These are phyloP conservation scores for Pogonomyrmex barbatus DNA, from an alignment of 1,140 invertebrate genomes.

Conservation along the genomic window DNA sequence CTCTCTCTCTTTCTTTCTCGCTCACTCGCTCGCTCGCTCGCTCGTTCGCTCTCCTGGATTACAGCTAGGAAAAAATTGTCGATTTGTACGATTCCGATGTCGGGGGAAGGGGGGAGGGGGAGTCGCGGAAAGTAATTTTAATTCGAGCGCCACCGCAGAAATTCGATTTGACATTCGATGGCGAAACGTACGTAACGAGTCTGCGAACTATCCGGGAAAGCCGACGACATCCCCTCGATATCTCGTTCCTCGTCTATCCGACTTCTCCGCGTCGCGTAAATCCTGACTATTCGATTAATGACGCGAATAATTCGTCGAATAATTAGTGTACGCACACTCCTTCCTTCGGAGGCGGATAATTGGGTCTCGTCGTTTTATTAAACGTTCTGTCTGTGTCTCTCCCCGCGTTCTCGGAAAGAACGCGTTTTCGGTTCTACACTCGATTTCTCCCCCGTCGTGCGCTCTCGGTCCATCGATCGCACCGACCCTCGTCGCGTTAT, in stretches of 20 bases:
- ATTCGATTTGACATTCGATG: constrained; percentile 75
- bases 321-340: constrained; percentile 64
- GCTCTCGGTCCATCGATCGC: constrained; percentile 39
- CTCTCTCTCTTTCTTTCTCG: not conserved
- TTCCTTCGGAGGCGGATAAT: constrained; percentile 23
- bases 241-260: not conserved
- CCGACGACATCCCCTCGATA: not conserved
- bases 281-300: constrained; percentile 68
- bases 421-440: not conserved
- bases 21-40: not conserved
- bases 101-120: constrained; percentile 1
- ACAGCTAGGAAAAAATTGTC: constrained; percentile 51
- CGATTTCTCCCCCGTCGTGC: not conserved
- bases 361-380: constrained; percentile 5
- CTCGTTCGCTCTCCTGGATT: not conserved
- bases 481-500: constrained; percentile 51
- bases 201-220: constrained; percentile 67
- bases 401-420: not conserved
- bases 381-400: not conserved
- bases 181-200: constrained; percentile 75
- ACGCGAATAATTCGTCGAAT: constrained; percentile 68
- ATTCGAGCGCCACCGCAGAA: constrained; percentile 72
- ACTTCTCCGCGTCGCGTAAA: constrained; percentile 13
- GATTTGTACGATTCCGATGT: constrained; percentile 27
- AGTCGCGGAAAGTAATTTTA: constrained; percentile 70